phyloP scores from a whole-genome alignment of 2,888 invertebrate species.

The Trachelus iudaicus region DNA sequence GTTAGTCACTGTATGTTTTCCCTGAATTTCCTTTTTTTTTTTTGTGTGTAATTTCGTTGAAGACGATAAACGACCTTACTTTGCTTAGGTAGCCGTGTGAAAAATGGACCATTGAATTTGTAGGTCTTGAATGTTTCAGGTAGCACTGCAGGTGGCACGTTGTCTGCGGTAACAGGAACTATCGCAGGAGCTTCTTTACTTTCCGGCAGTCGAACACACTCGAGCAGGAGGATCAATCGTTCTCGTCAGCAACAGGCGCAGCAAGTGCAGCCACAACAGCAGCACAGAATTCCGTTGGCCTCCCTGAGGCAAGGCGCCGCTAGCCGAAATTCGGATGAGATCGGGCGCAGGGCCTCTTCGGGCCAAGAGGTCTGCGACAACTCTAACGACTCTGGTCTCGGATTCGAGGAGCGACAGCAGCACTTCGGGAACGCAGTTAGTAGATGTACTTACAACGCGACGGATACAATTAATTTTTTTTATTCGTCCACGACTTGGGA shows the following conservation, averaged over 20 bases:
- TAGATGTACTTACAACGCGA: slow-evolving; percentile 2
- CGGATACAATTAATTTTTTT: neutral
- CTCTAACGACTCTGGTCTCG: slow-evolving; percentile 90
- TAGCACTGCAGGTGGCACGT: slow-evolving; percentile 48
- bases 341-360: slow-evolving; percentile 66
- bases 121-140: slow-evolving; percentile 32
- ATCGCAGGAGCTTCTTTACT: slow-evolving; percentile 60
- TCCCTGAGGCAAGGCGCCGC: slow-evolving; percentile 62
- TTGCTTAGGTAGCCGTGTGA: neutral
- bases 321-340: slow-evolving; percentile 68
- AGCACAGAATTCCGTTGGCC: slow-evolving; percentile 62
- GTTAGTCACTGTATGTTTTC: neutral
- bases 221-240: slow-evolving; percentile 66
- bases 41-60: neutral
- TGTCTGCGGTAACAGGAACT: slow-evolving; percentile 52
- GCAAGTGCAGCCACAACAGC: slow-evolving; percentile 63
- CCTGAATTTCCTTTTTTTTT: neutral
- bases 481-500: neutral
- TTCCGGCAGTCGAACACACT: slow-evolving; percentile 64
- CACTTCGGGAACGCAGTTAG: slow-evolving; percentile 56
- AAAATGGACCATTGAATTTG: neutral
- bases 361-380: slow-evolving; percentile 79
- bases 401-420: slow-evolving; percentile 79
- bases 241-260: slow-evolving; percentile 64
- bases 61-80: neutral